Evolutionary conservation across 1,140 invertebrate species (phyloP), one percentile per base, ranked within the genome.

Genomic region (Schlechtendalia chinensis): DNA sequence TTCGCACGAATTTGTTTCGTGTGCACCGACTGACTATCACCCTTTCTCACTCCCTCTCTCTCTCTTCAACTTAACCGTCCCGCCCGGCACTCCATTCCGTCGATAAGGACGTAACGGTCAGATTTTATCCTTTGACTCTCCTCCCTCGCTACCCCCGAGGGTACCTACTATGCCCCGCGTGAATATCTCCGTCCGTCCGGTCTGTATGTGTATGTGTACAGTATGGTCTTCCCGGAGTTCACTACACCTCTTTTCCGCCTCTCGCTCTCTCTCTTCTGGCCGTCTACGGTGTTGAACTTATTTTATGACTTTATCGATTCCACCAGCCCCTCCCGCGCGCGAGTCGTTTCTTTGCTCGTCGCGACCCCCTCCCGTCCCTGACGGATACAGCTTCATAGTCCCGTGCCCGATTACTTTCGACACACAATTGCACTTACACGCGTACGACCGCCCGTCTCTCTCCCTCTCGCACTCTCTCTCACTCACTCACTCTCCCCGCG

Each of bases 221-320:
- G n/a, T n/a, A n/a, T 50, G 6, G 45, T 69, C 16, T 69, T 17
- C 16, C 50, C 11, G 45, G 24, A 69, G 45, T 69, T 69, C 67
- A 69, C 67, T 69, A 50, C 22, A 24, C 47, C 47, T 22, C 24
- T 54, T 45, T 50, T 69, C 65, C 67, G 10, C 27, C 17, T 50
- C 67, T 65, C n/a, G 6, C 11, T 24, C 19, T 27, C 12, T 19
- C n/a, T 24, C 22, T 32, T 22, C 12, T 32, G 17, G 39, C 17
- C 69, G 27, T 54, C 75, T 39, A 0, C 59, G 45, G 39, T 24
- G 53, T 77, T 58, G 56, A 79, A 79, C 75, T 79, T 79, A 79
- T 79, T 79, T 63, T 79, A 79, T 79, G 75, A 79, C 75, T 79
- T 79, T 79, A 79, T 79, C 75, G 75, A 79, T 79, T 79, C 75